Base-by-base conservation (phyloP, 2,888 invertebrate genomes). In the Athetis lepigone region DNA sequence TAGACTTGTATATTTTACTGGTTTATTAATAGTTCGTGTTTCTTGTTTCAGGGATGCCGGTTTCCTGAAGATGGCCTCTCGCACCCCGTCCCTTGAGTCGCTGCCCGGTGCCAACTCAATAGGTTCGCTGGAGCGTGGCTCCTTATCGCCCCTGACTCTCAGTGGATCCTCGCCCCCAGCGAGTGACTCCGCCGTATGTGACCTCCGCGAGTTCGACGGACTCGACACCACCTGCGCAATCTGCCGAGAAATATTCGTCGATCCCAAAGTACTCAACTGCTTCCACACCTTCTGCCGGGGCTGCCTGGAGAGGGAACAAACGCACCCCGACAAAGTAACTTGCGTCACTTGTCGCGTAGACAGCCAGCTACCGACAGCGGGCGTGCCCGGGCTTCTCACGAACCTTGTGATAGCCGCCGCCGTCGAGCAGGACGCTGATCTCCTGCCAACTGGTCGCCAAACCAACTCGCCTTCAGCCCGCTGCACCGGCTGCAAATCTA, bases 401-500 rank as follows among this genome's bases (percentile, higher is more conserved):
- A 97, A 97, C 89, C 97, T 92, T 85, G 95, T 94, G 64, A 94
- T 93, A 85, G 95, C 95, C 50, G 95, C 95, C 80, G 96, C 95
- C 67, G 95, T 94, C 79, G 96, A 93, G 87, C 95, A 93, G 86
- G 96, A 92, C 92, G 95, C 90, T 59, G 95, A 92, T 85, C 95
- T 94, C 74, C 90, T 93, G 67, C 93, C 95, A 40, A 88, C 92
- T 67, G 90, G 92, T 39, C 94, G 94, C 69, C 92, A 91, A 79
- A 91, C 94, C 7, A 94, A 82, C 81, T 92, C 94, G 56, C 94
- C 95, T 7, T 92, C 95, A 51, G 96, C 96, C 70, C 97, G 97
- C 82, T 99, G 99, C 95, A 99, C 99, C 81, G 99, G 98, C 87
- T 99, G 99, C 96, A 99, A 99, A 94, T 98, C 98, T 79, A 98